Conservation (phyloP, 1,140 invertebrate genomes). For the Leptopilina boulardi region DNA sequence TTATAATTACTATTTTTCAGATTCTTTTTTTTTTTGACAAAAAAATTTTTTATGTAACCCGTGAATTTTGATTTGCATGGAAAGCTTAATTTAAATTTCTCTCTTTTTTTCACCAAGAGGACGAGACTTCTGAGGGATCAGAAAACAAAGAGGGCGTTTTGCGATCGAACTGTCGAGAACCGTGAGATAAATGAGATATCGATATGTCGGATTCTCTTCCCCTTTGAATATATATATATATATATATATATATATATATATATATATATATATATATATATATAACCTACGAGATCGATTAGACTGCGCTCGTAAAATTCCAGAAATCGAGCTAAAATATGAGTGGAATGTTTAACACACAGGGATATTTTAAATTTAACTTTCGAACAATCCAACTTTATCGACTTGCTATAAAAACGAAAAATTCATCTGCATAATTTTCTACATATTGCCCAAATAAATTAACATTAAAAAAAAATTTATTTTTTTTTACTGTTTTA, state of each 20-base stretch:
- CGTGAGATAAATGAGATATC: constrained; percentile 21
- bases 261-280: constrained; percentile 14
- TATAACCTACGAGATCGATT: neutral
- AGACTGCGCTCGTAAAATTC: neutral
- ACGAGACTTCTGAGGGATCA: constrained; percentile 3
- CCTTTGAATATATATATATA: constrained; percentile 14
- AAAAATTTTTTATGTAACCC: neutral
- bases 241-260: constrained; percentile 15
- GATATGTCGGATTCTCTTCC: neutral
- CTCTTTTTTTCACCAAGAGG: neutral
- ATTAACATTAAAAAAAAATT: no score
- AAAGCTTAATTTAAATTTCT: constrained; percentile 2
- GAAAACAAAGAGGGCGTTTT: constrained; percentile 21
- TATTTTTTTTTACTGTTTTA: no score
- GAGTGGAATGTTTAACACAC: constrained; percentile 5
- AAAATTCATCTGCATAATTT: no score
- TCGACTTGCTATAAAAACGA: neutral
- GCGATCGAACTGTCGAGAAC: neutral
- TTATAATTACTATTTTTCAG: no score
- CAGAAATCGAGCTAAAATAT: constrained; percentile 20
- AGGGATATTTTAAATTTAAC: neutral
- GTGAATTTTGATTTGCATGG: neutral
- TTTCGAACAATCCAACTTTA: neutral
- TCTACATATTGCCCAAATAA: no score
- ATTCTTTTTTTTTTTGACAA: no score